phyloP scores from a whole-genome alignment of 2,797 vertebrate species.

The Schizothorax lantsangensis region DNA sequence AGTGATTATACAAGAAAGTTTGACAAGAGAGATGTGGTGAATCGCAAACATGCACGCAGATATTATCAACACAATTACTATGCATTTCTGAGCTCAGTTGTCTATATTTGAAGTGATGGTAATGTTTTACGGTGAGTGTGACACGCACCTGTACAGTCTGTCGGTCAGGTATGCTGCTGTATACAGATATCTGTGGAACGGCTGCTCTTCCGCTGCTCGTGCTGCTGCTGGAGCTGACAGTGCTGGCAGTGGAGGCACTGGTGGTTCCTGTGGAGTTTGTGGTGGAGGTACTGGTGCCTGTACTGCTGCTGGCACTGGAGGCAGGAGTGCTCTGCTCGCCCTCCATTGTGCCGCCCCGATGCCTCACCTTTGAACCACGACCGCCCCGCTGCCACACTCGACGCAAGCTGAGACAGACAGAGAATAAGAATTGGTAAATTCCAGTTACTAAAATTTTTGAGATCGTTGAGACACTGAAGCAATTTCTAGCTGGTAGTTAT shows the following conservation, averaged over 20 bases:
- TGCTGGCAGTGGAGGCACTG: constrained; percentile 39
- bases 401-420: constrained; percentile 72
- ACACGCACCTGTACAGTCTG: constrained; percentile 90
- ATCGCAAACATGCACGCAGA: not conserved
- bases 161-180: constrained; percentile 90
- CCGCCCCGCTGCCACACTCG: constrained; percentile 79
- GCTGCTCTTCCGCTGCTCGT: constrained; percentile 74
- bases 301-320: constrained; percentile 70
- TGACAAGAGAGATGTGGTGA: not conserved
- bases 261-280: constrained; percentile 63
- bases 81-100: not conserved
- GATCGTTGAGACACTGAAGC: not conserved
- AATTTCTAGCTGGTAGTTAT: not conserved
- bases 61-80: not conserved
- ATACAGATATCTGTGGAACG: constrained; percentile 89
- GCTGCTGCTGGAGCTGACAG: constrained; percentile 65
- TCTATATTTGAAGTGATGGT: not conserved
- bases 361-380: constrained; percentile 79
- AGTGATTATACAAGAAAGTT: not conserved
- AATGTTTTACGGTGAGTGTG: not conserved
- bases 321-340: constrained; percentile 82
- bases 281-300: constrained; percentile 64
- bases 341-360: constrained; percentile 87
- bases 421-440: not conserved
- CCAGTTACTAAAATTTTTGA: not conserved